Evolutionary conservation across 2,113 vertebrate species (phyloP).

Genomic region (Tragelaphus strepsiceros): DNA sequence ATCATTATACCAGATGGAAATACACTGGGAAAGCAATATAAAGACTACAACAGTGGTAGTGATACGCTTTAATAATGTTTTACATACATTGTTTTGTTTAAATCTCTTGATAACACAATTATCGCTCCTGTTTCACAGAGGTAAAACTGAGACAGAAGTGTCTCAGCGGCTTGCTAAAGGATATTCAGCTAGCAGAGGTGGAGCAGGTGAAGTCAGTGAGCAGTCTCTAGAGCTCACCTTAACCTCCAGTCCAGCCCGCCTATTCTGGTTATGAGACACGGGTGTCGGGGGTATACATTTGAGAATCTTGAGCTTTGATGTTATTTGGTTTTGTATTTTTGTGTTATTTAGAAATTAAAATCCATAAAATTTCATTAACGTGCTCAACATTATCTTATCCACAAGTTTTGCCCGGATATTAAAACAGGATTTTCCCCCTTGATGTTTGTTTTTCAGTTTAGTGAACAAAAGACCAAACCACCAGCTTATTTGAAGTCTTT

Average conservation of each 20-base stretch:
- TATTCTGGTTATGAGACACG: neutral
- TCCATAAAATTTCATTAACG: neutral
- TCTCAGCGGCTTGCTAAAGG: neutral
- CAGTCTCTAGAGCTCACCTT: neutral
- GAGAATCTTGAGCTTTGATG: neutral
- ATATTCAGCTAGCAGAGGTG: neutral
- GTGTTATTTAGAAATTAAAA: neutral
- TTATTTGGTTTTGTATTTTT: neutral
- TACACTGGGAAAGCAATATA: neutral
- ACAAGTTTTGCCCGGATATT: neutral
- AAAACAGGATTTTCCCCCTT: neutral
- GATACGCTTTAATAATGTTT: neutral
- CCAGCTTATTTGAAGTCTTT: neutral
- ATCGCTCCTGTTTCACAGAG: neutral
- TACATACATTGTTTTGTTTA: neutral
- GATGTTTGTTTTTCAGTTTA: neutral
- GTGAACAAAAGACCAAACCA: neutral
- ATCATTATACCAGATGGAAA: neutral
- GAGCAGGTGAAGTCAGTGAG: neutral
- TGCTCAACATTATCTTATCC: neutral
- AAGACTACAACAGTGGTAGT: neutral
- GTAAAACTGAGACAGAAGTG: neutral
- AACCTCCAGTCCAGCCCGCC: accelerated
- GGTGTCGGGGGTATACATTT: accelerated
- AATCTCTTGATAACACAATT: neutral